These are phyloP conservation scores for Cairina moschata DNA, from an alignment of 2,113 vertebrate species.

Conservation along the genomic window DNA sequence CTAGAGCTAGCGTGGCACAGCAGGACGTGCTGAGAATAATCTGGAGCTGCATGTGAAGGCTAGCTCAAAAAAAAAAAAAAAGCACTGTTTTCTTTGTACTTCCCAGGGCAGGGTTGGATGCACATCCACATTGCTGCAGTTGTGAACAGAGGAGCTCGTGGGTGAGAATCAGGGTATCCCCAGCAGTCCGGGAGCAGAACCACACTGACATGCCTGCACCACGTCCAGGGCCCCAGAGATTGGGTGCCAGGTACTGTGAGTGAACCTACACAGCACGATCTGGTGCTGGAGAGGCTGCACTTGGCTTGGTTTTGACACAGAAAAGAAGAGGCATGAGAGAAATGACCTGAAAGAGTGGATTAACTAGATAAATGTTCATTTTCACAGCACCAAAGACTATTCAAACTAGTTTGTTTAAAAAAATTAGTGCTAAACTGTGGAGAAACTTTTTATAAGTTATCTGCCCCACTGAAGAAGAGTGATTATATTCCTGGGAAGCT, in stretches of 20 bases:
- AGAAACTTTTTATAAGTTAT: background rate
- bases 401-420: background rate
- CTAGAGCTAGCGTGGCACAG: background rate
- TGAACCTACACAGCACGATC: rapidly evolving
- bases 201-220: background rate
- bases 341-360: background rate
- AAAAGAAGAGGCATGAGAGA: background rate
- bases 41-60: background rate
- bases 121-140: rapidly evolving
- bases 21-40: background rate
- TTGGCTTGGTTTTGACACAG: background rate
- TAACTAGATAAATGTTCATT: background rate
- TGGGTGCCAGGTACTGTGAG: rapidly evolving
- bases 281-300: background rate
- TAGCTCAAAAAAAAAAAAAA: background rate
- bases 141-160: background rate
- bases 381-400: background rate
- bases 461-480: background rate
- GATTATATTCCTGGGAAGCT: background rate
- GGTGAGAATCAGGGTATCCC: background rate
- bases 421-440: background rate
- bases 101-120: background rate
- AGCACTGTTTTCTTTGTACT: background rate
- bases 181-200: background rate
- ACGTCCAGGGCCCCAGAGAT: background rate